These are phyloP conservation scores for Zaprionus vittiger DNA, from an alignment of 1,140 invertebrate species.

Conservation along the genomic window DNA sequence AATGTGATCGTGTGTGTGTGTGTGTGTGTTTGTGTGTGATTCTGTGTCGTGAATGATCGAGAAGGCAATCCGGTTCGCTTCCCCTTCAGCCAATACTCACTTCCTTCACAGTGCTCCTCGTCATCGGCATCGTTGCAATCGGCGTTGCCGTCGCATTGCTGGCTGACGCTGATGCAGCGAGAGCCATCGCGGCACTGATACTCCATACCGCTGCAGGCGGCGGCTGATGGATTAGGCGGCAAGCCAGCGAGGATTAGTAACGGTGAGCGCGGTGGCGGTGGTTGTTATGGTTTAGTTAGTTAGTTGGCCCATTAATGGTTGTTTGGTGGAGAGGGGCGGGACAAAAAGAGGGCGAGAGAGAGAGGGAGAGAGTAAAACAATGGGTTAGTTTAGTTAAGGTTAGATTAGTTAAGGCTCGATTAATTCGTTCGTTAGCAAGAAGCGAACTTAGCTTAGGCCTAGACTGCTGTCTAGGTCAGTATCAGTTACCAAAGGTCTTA, in stretches of 20 bases:
- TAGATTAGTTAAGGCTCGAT: slow-evolving; percentile 17
- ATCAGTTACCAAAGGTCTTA: slow-evolving; percentile 2
- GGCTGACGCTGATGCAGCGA: slow-evolving; percentile 84
- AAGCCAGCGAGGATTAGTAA: slow-evolving; percentile 34
- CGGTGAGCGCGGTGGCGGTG: slow-evolving; percentile 27
- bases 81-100: slow-evolving; percentile 64
- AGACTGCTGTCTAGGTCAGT: slow-evolving; percentile 10
- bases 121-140: slow-evolving; percentile 91
- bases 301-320: slow-evolving; percentile 45
- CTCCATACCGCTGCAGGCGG: slow-evolving; percentile 87
- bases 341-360: slow-evolving; percentile 32
- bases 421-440: slow-evolving; percentile 7
- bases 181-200: slow-evolving; percentile 87
- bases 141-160: slow-evolving; percentile 87
- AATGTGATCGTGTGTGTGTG: background rate
- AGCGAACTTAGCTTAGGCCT: slow-evolving; percentile 29
- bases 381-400: slow-evolving; percentile 36
- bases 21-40: background rate
- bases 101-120: slow-evolving; percentile 87
- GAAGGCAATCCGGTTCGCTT: background rate
- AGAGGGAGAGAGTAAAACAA: slow-evolving; percentile 42
- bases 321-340: slow-evolving; percentile 15
- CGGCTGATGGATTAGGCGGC: slow-evolving; percentile 53
- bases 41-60: background rate
- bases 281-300: slow-evolving; percentile 43